Conservation (phyloP, 2,113 vertebrate species). For the Dicentrarchus labrax region DNA sequence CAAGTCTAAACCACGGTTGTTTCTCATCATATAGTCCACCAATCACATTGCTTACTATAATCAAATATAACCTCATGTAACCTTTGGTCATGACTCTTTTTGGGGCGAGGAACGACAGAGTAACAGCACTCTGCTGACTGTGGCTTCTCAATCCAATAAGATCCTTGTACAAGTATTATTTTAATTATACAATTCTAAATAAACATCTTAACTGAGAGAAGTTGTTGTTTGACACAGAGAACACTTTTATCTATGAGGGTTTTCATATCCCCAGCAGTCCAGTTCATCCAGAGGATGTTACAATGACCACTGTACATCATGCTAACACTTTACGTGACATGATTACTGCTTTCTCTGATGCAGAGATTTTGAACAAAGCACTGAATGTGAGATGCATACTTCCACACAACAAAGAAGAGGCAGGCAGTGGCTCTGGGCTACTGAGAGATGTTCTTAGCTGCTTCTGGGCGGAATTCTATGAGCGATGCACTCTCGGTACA, state of each 20-base stretch:
- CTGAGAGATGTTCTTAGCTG: conserved; percentile 43
- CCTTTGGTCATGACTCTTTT: no score
- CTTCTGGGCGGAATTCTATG: conserved; percentile 34
- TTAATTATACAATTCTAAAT: no score
- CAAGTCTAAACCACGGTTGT: no score
- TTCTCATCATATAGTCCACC: no score
- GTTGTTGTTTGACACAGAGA: conserved; percentile 14
- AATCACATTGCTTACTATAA: no score
- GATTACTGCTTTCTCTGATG: conserved; percentile 37
- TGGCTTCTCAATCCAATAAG: no score
- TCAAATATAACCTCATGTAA: no score
- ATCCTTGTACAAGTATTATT: no score
- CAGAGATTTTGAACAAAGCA: conserved; percentile 31
- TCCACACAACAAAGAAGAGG: conserved; percentile 49
- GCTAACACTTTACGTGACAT: conserved; percentile 39
- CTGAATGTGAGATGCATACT: conserved; percentile 32
- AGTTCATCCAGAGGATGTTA: not conserved
- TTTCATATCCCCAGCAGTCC: conserved; percentile 3
- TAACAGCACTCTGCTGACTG: no score
- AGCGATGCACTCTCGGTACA: conserved; percentile 9
- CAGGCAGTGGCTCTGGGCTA: conserved; percentile 38
- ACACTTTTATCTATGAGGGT: conserved; percentile 2
- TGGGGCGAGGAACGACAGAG: no score
- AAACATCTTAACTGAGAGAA: no score
- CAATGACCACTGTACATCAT: conserved; percentile 25